Base-by-base conservation (phyloP, 2,797 vertebrate species). In the Hoplostethus atlanticus region DNA sequence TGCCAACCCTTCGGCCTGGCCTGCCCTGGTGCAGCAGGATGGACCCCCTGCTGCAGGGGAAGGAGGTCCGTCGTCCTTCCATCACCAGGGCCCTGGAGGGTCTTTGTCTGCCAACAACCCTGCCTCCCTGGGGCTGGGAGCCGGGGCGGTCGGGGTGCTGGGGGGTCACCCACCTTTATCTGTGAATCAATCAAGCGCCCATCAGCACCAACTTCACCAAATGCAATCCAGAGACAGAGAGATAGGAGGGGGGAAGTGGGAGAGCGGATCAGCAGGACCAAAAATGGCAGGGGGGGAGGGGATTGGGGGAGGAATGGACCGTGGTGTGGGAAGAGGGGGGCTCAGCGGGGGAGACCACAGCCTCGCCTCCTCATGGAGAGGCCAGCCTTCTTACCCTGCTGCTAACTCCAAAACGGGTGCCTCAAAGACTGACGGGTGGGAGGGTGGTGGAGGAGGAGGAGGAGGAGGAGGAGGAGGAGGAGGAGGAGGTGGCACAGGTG, bases 1-100 rank as follows among this genome's bases (percentile, higher is more conserved):
- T 96, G 98, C 97, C 96, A 99, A 99, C 95, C 98, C 98, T 67
- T 98, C 97, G 84, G 98, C 98, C 94, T 99, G 98, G 98, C 98
- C 98, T 53, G 97, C 97, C 31, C 94, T 99, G 90, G 97, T 97
- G 92, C 98, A 98, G 94, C 97, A 98, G 94, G 96, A 98, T 85
- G 93, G 90, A 79, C 81, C 87, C 6, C 60, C 90, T 75, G 92
- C 89, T 90, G 85, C 87, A 84, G 90, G 86, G 64, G 95, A 94
- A 85, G 94, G 92, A 85, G 89, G 80, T 72, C 80, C 73, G 68
- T 90, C 94, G 87, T 89, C 93, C 87, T 91, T 92, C 87, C 89
- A 94, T 85, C 93, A 93, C 81, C 91, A 92, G 80, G 85, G 87
- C 72, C 79, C 89, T 70, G 90, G 82, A 77, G 89, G 91, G 78